Percentiles rank a stretch among this genome's conserved stretches.
Conservation (phyloP, 1,140 invertebrate species). For the Hestina assimilis region DNA sequence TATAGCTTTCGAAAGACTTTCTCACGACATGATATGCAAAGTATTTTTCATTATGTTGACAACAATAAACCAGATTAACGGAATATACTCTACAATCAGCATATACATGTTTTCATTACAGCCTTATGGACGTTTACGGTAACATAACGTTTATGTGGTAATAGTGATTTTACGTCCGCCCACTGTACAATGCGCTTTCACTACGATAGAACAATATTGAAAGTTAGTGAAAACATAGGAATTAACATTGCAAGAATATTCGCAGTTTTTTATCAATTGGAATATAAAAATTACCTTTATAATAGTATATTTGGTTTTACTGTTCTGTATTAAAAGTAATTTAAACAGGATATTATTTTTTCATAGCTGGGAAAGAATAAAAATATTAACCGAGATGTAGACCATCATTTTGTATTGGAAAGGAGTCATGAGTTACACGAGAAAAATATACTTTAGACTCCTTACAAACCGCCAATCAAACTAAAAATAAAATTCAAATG, state of each 20-base stretch:
- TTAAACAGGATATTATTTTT: too few relatives aligned
- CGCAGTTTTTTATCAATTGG: too few relatives aligned
- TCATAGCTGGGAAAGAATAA: too few relatives aligned
- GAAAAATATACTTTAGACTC: too few relatives aligned
- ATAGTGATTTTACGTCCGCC: conserved; percentile 21
- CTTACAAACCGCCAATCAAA: too few relatives aligned
- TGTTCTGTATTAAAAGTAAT: too few relatives aligned
- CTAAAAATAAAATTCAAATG: too few relatives aligned
- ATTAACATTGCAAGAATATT: not conserved
- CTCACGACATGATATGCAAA: not conserved
- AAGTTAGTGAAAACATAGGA: not conserved
- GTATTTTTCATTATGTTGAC: not conserved
- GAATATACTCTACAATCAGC: conserved; percentile 12
- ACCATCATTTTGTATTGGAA: too few relatives aligned
- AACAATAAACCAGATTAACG: conserved; percentile 8
- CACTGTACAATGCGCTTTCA: conserved; percentile 18
- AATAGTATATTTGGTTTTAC: too few relatives aligned
- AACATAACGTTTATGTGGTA: not conserved
- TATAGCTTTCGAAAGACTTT: not conserved
- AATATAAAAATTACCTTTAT: too few relatives aligned
- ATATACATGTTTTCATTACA: conserved; percentile 24
- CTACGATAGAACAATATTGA: conserved; percentile 5
- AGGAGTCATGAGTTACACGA: too few relatives aligned
- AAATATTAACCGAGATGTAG: too few relatives aligned
- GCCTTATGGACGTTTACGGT: conserved; percentile 6